phyloP scores from a whole-genome alignment of 2,113 vertebrate species.

The Origma solitaria region DNA sequence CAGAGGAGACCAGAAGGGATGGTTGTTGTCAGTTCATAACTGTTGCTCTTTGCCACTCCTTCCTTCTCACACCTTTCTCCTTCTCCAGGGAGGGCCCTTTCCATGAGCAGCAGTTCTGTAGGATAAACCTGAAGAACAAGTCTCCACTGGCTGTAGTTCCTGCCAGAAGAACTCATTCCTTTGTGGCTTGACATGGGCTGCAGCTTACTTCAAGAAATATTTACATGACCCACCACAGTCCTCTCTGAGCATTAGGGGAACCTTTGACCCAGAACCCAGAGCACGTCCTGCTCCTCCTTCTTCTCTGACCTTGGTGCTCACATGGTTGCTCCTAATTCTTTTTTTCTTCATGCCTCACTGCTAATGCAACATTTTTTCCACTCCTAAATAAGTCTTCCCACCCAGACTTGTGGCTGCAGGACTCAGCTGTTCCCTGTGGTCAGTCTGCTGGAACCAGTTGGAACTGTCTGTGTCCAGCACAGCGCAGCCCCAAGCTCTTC shows the following conservation, averaged over 20 bases:
- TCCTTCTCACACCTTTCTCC: background rate
- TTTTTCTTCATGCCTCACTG: background rate
- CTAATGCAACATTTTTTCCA: background rate
- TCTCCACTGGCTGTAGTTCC: background rate
- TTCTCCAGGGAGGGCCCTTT: background rate
- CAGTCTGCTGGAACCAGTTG: fast-evolving
- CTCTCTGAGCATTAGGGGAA: background rate
- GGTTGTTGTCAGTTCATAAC: background rate
- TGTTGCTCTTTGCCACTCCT: background rate
- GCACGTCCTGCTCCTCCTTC: background rate
- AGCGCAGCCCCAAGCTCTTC: background rate
- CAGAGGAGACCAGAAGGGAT: background rate
- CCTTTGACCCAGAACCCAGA: background rate
- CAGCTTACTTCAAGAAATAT: background rate
- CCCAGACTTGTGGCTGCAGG: fast-evolving
- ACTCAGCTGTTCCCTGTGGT: background rate
- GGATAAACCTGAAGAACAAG: background rate
- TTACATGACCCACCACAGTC: background rate
- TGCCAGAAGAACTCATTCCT: background rate
- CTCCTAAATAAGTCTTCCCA: background rate
- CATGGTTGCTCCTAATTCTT: background rate
- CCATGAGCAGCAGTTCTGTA: background rate
- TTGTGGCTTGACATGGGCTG: fast-evolving
- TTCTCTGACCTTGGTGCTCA: background rate
- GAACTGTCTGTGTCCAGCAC: background rate